These are phyloP conservation scores for Delia radicum DNA, from an alignment of 1,140 invertebrate genomes.

Conservation along the genomic window DNA sequence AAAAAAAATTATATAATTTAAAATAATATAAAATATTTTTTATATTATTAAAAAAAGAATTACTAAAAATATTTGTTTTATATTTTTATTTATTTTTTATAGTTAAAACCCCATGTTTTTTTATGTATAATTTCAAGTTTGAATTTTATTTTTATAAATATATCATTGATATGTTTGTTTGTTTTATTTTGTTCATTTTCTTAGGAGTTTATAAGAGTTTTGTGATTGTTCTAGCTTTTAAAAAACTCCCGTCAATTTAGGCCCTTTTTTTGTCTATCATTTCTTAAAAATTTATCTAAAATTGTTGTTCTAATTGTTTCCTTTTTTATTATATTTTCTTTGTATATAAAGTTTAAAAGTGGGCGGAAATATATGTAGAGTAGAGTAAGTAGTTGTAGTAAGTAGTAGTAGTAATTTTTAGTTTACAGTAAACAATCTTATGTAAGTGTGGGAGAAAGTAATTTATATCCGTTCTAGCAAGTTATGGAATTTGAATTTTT, in stretches of 20 bases:
- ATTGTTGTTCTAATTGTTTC: conserved; percentile 18
- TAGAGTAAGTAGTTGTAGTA: conserved; percentile 17
- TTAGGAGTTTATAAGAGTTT: neutral
- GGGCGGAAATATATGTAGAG: neutral
- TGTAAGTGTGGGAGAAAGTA: neutral
- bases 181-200: neutral
- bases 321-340: conserved; percentile 29
- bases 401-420: neutral
- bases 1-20: neutral
- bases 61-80: neutral
- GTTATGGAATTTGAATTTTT: neutral
- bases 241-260: neutral
- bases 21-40: neutral
- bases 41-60: neutral
- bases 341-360: neutral
- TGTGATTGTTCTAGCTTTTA: neutral
- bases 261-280: neutral
- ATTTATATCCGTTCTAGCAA: neutral
- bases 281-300: neutral
- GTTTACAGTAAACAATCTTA: neutral
- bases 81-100: neutral
- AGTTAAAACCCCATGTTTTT: neutral
- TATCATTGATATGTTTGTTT: conserved; percentile 30
- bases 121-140: neutral
- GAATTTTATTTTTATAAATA: conserved; percentile 30